Base-by-base conservation (phyloP, 2,113 vertebrate species). In the Corythoichthys haematopterus region DNA sequence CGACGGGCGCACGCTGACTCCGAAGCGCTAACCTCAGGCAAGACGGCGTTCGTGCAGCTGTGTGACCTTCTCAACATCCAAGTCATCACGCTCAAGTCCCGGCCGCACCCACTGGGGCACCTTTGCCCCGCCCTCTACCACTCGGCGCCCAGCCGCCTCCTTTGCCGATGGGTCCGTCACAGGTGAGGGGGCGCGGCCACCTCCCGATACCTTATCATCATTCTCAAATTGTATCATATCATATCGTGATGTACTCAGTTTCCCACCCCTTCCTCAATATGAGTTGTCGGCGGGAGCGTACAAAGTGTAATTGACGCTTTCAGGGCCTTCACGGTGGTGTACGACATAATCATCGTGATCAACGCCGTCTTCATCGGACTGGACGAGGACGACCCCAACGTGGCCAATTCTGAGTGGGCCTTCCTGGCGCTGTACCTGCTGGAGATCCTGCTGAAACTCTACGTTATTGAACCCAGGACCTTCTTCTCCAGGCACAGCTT, bases 41-140 rank as follows among this genome's bases (percentile, higher is more conserved):
- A 94, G 81, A 72, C 87, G 63, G 92, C 92, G 4, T 98, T 98
- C 65, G 78, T 95, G 5, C 94, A 93, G 64, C 86, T 98, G 68
- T 92, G 94, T 9, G 95, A 98, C 82, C 94, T 98, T 14, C 89
- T 98, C 72, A 96, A 97, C 83, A 97, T 98, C 64, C 93, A 94
- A 75, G 94, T 98, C 52, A 91, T 97, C 58, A 91, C 93, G 0
- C 20, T 95, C 68, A 95, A 91, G 74, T 83, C 93, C 1, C 91
- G 89, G 59, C 88, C 84, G 52, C 97, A 98, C 69, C 94, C 94
- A 0, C 70, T 98, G 64, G 86, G 88, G 0, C 58, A 20, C 0
- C 84, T 91, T 67, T 28, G 87, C 58, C 95, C 95, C 0, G 20
- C 40, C 0, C 0, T 94, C 1, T 98, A 98, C 80, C 71, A 51